A percentile compares a stretch with the other conserved stretches of the same genome.
phyloP scores from a whole-genome alignment of 64 coral and sea anemone species.

The Cladopsammia gracilis region DNA sequence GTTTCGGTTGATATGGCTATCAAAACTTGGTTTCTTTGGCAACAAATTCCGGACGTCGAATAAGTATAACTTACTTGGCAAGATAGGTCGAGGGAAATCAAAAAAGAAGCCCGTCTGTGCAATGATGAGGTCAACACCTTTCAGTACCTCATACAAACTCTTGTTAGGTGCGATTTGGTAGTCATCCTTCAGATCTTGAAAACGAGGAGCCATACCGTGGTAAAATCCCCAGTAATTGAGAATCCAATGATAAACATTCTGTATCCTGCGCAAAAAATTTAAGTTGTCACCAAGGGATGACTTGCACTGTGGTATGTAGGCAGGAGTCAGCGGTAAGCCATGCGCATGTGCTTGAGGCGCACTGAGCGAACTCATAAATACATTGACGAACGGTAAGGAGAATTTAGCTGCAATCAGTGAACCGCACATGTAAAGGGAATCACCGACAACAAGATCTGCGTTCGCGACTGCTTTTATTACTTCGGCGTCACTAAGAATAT shows the following conservation, averaged over 20 bases:
- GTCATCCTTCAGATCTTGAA: background rate
- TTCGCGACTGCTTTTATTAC: background rate
- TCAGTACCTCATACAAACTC: background rate
- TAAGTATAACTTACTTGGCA: background rate
- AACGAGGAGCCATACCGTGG: background rate
- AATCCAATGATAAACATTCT: conserved; percentile 10
- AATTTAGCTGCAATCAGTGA: conserved; percentile 43
- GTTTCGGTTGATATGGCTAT: no score
- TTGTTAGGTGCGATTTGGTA: background rate
- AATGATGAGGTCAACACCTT: background rate
- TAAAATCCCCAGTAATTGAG: no score
- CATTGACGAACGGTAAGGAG: conserved; percentile 14
- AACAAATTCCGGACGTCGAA: no score
- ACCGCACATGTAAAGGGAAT: conserved; percentile 27
- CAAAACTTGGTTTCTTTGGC: no score
- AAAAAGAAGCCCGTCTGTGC: background rate
- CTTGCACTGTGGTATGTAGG: conserved; percentile 7
- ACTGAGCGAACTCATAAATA: background rate
- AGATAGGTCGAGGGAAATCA: background rate
- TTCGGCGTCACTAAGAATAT: background rate
- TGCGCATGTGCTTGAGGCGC: background rate
- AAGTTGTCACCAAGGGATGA: background rate
- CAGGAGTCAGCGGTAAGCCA: background rate
- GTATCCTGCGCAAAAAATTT: background rate
- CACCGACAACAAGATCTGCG: conserved; percentile 27